Evolutionary conservation across 1,140 invertebrate genomes (phyloP), one percentile per base, ranked within the genome.

Genomic region (Brachionus plicatilis): DNA sequence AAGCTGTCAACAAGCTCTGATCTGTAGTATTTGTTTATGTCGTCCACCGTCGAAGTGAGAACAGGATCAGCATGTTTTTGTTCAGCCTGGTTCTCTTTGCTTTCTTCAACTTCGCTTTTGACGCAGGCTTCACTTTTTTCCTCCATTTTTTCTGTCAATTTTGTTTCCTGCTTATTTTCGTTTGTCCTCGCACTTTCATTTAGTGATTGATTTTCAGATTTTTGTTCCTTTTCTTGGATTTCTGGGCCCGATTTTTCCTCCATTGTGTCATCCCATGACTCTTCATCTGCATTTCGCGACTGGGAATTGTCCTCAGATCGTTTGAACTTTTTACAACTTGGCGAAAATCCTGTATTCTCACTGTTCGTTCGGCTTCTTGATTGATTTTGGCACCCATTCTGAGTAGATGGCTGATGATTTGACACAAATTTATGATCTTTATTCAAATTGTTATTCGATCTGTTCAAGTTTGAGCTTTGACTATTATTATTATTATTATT

Each of bases 1-100:
- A 72, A 17, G 24, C 72, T 47, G 12, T 29, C 45, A 29, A 76
- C 43, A 24, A 76, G 43, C 27, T 76, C 72, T 29, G 72, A 47
- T 12, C 45, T 12, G 20, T 82, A 82, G 27, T 65, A 65, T 66
- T 82, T 82, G 43, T 68, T 68, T 45, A 82, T 82, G 29, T 82
- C 79, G 20, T 82, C 79, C 11, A 68, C 53, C 11, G 53, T 82
- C 12, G 79, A 82, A 8, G 37, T 82, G 11, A 82, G 33, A 60
- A 82, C 27, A 9, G 72, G 72, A 24, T 50, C 72, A 24, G 27
- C n/a, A 27, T 29, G 43, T 7, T 76, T 76, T 24, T 29, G 27
- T 53, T 76, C 45, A n/a, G 43, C 24, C 53, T 50, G 43, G 24
- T 76, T 76, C 20, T 76, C 72, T 76, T 76, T 76, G 12, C 27